Percentiles rank a stretch among this genome's conserved stretches.
Evolutionary conservation across 2,797 vertebrate species (phyloP).

Genomic region (Neostethus bicornis): DNA sequence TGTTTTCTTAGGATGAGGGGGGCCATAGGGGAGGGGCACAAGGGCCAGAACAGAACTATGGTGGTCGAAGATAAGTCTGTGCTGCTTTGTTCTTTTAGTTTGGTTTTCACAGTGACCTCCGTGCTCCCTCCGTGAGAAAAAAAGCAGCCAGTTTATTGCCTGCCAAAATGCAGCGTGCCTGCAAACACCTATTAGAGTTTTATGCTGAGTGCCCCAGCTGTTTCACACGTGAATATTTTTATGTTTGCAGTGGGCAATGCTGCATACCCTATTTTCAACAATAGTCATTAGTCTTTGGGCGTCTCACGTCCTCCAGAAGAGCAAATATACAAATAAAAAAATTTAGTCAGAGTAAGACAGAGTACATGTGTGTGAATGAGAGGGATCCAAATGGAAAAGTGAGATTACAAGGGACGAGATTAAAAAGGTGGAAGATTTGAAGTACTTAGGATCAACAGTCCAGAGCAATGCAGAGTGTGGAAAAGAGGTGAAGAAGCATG

Average conservation of each 20-base stretch:
- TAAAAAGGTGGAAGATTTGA: too few species aligned
- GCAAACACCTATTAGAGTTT: slow-evolving; percentile 55
- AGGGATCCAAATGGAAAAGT: too few species aligned
- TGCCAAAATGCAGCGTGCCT: slow-evolving; percentile 39
- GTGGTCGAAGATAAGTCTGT: slow-evolving; percentile 30
- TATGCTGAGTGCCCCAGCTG: slow-evolving; percentile 18
- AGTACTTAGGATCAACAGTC: too few species aligned
- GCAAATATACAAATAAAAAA: too few species aligned
- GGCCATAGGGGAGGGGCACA: too few species aligned
- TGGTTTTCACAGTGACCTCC: slow-evolving; percentile 51
- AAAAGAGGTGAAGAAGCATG: too few species aligned
- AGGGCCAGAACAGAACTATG: slow-evolving; percentile 10
- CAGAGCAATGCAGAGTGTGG: too few species aligned
- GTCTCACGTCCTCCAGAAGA: slow-evolving; percentile 41
- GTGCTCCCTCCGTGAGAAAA: slow-evolving; percentile 32
- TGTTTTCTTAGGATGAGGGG: too few species aligned
- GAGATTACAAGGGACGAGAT: too few species aligned
- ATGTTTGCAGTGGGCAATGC: slow-evolving; percentile 37
- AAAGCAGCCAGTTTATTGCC: slow-evolving; percentile 44
- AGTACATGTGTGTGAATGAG: too few species aligned
- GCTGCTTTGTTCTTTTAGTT: slow-evolving; percentile 21
- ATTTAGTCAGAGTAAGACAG: too few species aligned
- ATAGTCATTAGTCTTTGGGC: slow-evolving; percentile 41
- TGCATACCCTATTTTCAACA: slow-evolving; percentile 37
- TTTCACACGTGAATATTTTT: slow-evolving; percentile 43